These are phyloP conservation scores for Oreochromis tanganicae DNA, from an alignment of 2,113 vertebrate genomes.

Conservation along the genomic window DNA sequence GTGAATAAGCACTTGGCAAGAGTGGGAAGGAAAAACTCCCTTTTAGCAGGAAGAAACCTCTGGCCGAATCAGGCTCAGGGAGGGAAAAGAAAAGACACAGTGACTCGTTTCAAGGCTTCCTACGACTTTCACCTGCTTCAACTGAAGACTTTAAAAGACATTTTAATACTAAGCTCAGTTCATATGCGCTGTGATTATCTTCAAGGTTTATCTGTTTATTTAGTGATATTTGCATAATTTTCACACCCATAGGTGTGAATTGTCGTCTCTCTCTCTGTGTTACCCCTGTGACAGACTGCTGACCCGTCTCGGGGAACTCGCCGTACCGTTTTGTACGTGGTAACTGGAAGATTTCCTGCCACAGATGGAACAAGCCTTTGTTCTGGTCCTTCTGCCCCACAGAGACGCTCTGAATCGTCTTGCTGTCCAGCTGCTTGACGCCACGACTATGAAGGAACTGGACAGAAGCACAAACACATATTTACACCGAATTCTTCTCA, in stretches of 20 bases:
- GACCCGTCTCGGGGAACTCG: neutral
- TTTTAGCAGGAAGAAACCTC: neutral
- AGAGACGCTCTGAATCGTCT: slow-evolving; percentile 74
- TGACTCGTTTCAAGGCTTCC: neutral
- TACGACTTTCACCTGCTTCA: neutral
- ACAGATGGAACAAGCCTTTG: slow-evolving; percentile 89
- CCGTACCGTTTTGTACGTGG: slow-evolving; percentile 80
- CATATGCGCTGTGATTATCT: neutral
- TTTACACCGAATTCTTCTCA: neutral
- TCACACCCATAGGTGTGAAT: neutral
- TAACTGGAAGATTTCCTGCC: slow-evolving; percentile 97
- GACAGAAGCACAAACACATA: neutral
- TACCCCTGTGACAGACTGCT: neutral
- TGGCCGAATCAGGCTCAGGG: neutral
- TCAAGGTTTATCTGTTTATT: neutral
- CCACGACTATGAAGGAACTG: slow-evolving; percentile 90
- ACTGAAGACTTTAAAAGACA: neutral
- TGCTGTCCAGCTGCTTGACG: slow-evolving; percentile 76
- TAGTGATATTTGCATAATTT: neutral
- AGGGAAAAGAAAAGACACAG: neutral
- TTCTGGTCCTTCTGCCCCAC: slow-evolving; percentile 94
- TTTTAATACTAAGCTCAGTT: neutral
- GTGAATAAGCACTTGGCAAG: neutral
- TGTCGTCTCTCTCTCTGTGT: neutral
- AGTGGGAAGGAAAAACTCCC: neutral